These are phyloP conservation scores for Mythimna pallens DNA, from an alignment of 2,888 invertebrate species.

Conservation along the genomic window DNA sequence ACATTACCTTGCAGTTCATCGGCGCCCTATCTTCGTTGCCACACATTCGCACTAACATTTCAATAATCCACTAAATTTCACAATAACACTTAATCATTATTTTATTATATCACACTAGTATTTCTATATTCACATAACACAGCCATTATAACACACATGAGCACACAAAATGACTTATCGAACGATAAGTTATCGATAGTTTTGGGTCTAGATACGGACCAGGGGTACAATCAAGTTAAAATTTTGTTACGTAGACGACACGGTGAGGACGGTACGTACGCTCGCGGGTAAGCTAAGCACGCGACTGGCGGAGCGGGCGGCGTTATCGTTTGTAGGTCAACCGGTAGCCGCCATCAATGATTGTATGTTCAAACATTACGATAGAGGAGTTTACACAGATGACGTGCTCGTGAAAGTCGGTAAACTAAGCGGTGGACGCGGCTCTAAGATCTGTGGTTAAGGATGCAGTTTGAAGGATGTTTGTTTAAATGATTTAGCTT, in stretches of 20 bases:
- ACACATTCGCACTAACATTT: conserved; percentile 79
- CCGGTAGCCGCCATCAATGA: conserved; percentile 71
- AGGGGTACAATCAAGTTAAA: conserved; percentile 27
- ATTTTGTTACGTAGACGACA: conserved; percentile 10
- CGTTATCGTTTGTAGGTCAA: conserved; percentile 77
- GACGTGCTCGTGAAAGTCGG: conserved; percentile 70
- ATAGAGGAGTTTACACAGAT: conserved; percentile 68
- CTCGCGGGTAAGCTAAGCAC: conserved; percentile 43
- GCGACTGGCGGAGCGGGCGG: conserved; percentile 62
- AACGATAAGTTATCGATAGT: conserved; percentile 61
- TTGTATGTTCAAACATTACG: conserved; percentile 72
- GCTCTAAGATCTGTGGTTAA: neutral
- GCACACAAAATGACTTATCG: conserved; percentile 52
- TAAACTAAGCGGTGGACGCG: conserved; percentile 7
- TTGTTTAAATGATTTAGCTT: conserved; percentile 16
- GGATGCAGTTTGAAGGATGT: conserved; percentile 8
- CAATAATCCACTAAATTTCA: conserved; percentile 66
- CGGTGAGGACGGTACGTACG: conserved; percentile 48
- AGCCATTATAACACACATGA: conserved; percentile 47
- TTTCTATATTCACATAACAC: conserved; percentile 66
- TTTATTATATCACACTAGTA: conserved; percentile 67
- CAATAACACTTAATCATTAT: conserved; percentile 71
- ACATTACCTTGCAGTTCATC: conserved; percentile 78
- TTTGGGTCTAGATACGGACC: conserved; percentile 34
- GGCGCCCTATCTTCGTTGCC: conserved; percentile 77